Evolutionary conservation across 1,140 invertebrate species (phyloP), one percentile per base, ranked within the genome.

Genomic region (Harpegnathos saltator): DNA sequence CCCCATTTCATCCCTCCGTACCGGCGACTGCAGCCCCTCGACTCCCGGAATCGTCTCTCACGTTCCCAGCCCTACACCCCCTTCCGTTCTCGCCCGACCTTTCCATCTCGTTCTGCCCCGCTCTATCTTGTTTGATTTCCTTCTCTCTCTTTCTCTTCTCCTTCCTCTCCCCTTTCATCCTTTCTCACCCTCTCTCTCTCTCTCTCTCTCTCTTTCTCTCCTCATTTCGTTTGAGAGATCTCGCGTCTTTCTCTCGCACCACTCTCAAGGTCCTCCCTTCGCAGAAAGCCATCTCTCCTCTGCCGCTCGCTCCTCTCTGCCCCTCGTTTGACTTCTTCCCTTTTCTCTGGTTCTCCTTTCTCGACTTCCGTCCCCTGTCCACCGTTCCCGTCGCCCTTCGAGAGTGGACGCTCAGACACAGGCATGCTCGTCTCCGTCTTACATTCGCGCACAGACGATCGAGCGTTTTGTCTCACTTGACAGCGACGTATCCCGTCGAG

Each of bases 1-100:
- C 86, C 89, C 88, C 90, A 91, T 86, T 89, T 90, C 88, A 80
- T 83, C 84, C 86, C 86, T 75, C 71, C n/a, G 56, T 73, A 33
- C 54, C 22, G 52, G 50, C 80, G 54, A 83, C 74, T 77, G 82
- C 62, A 83, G 59, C 82, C 82, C 81, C 81, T 78, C 81, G 81
- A 22, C 81, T 66, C 81, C 73, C 54, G 72, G 81, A 65, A 77
- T 80, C 69, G 69, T 62, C 52, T 66, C 66, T 59, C 68, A n/a
- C n/a, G 65, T 62, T 83, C 61, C 73, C 52, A 15, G 52, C 59
- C 29, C 33, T 56, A 65, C 82, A 24, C 15, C 14, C 50, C 14
- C 33, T 44, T 44, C 38, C 38, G 54, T 22, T 14, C 19, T 56
- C 5, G 44, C 61, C 33, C 75, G 17, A 48, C 52, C 72, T 83